phyloP scores from a whole-genome alignment of 2,113 vertebrate genomes.

The Bostrychus sinensis region DNA sequence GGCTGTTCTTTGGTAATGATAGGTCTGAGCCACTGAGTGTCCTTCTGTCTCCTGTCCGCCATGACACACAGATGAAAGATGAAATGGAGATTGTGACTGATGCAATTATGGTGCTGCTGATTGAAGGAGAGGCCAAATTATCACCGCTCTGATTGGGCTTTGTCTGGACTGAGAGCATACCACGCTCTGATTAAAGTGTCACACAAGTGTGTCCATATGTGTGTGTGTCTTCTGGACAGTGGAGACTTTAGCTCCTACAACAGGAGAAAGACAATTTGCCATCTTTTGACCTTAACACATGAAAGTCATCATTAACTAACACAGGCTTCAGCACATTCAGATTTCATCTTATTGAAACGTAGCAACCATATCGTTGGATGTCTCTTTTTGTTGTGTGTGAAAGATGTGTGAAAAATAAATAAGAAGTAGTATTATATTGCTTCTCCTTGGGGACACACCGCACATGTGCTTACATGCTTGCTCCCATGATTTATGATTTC shows the following conservation, averaged over 20 bases:
- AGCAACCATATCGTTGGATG: constrained; percentile 1
- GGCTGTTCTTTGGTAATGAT: constrained; percentile 68
- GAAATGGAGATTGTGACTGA: constrained; percentile 83
- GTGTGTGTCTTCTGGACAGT: constrained; percentile 35
- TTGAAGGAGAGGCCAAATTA: constrained; percentile 85
- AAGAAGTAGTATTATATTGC: neutral
- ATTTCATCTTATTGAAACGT: constrained; percentile 24
- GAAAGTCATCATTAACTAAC: constrained; percentile 33
- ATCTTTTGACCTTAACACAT: constrained; percentile 64
- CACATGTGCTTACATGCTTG: neutral
- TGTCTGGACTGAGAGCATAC: constrained; percentile 77
- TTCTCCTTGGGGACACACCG: neutral
- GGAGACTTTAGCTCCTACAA: constrained; percentile 25
- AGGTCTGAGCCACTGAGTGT: constrained; percentile 60
- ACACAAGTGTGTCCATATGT: constrained; percentile 51
- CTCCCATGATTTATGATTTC: constrained; percentile 18
- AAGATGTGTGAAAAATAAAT: constrained; percentile 1
- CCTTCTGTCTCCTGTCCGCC: constrained; percentile 59
- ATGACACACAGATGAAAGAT: constrained; percentile 77
- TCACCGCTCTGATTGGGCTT: constrained; percentile 81
- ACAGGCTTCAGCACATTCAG: constrained; percentile 28
- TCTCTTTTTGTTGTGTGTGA: constrained; percentile 7
- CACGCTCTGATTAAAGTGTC: constrained; percentile 81
- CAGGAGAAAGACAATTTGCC: constrained; percentile 41
- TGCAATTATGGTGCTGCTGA: constrained; percentile 81